Conservation (phyloP, 2,888 invertebrate genomes). For the Microdon myrmicae region DNA sequence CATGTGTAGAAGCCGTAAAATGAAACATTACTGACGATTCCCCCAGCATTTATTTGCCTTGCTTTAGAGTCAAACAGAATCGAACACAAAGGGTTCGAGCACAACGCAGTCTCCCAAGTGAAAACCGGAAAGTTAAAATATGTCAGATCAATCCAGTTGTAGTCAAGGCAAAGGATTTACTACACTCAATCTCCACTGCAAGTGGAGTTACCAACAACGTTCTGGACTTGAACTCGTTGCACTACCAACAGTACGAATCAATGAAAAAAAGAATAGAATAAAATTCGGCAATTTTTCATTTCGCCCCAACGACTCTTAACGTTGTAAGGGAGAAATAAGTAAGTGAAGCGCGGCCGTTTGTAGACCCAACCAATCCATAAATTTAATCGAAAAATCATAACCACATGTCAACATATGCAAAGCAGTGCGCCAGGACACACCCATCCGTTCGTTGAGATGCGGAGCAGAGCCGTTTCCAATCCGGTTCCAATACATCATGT, state of each 20-base stretch:
- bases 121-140: constrained; percentile 41
- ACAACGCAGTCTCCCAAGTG: constrained; percentile 37
- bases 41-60: constrained; percentile 2
- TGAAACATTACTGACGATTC: constrained; percentile 29
- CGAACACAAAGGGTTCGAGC: constrained; percentile 25
- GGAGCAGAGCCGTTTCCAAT: constrained; percentile 46
- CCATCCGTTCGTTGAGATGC: constrained; percentile 23
- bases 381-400: constrained; percentile 61
- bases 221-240: constrained; percentile 27
- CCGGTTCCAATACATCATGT: constrained; percentile 52
- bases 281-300: constrained; percentile 54
- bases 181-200: constrained; percentile 12
- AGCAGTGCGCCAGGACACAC: constrained; percentile 46
- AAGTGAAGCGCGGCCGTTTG: constrained; percentile 50
- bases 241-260: constrained; percentile 11
- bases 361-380: constrained; percentile 56
- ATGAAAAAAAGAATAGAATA: constrained; percentile 11
- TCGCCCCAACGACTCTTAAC: constrained; percentile 41
- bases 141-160: constrained; percentile 51
- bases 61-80: no score
- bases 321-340: constrained; percentile 10
- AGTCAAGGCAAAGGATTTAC: constrained; percentile 17
- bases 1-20: constrained; percentile 39
- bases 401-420: constrained; percentile 59
- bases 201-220: constrained; percentile 5